Evolutionary conservation across 2,888 invertebrate genomes (phyloP), one percentile per base, ranked within the genome.

Genomic region (Caenorhabditis becei): DNA sequence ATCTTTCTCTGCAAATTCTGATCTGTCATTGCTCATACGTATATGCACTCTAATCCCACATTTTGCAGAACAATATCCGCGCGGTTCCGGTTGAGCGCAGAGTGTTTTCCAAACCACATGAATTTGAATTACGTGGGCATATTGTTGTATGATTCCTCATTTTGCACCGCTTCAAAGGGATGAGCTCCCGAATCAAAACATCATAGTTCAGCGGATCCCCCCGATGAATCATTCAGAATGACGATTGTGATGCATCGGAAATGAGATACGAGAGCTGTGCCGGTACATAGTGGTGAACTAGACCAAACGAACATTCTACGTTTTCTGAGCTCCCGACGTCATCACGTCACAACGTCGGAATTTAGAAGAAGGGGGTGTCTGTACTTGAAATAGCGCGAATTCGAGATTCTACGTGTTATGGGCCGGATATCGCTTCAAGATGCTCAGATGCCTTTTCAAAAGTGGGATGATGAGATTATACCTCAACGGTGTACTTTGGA

Each of bases 401-500:
- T 47, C 8, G 26, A 28, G 23, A 14, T 24, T 37, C 5, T 44
- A 44, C 16, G 10, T 2, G 26, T 44, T 24, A 41, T 32, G 32
- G 4, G 32, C 41, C 11, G 41, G 14, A 7, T 11, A 2, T 5
- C 41, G 14, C n/a, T n/a, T 41, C 11, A 14, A 2, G 41, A 14
- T 11, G 14, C 8, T 41, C 41, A 14, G 14, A 2, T 41, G 7
- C 8, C 14, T 14, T 41, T 41, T 14, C 11, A 41, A 41, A 14
- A 14, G 35, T 32, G 49, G 35, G 28, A 37, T 51, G 11, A 28
- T 18, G n/a, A 1, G 26, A 53, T 26, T 77, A 24, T 56, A 87
- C 90, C 81, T 86, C 83, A 72, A 89, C 90, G 4, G 72, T 77
- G 77, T 90, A 90, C 78, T 86, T 89, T 41, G 89, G 89, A 44